A percentile compares a stretch with the other conserved stretches of the same genome.
phyloP scores from a whole-genome alignment of 2,797 vertebrate genomes.

The Mallotus villosus region DNA sequence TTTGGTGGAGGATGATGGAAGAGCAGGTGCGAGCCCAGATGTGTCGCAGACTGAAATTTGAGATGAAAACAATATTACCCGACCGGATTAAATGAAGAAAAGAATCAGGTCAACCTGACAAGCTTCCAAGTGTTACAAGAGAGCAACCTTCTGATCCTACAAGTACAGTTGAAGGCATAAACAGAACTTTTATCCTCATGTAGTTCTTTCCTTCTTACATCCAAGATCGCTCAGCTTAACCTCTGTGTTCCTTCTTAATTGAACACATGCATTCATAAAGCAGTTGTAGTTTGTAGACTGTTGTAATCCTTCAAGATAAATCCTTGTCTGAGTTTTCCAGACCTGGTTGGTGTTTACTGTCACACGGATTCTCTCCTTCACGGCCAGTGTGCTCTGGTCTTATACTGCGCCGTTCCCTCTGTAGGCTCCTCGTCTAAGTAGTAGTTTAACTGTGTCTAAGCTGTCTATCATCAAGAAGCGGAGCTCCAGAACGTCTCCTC shows the following conservation, averaged over 20 bases:
- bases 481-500: slow-evolving; percentile 53
- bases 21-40: slow-evolving; percentile 54
- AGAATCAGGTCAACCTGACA: slow-evolving; percentile 35
- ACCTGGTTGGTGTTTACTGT: neutral
- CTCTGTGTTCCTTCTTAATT: slow-evolving; percentile 26
- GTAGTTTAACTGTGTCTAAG: slow-evolving; percentile 36
- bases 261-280: slow-evolving; percentile 26
- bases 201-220: slow-evolving; percentile 34
- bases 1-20: slow-evolving; percentile 43
- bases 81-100: neutral
- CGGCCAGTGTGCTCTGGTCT: slow-evolving; percentile 1
- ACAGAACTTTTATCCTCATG: neutral
- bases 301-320: slow-evolving; percentile 33
- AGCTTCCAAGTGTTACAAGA: slow-evolving; percentile 2
- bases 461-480: slow-evolving; percentile 60
- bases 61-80: slow-evolving; percentile 34
- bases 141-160: slow-evolving; percentile 5
- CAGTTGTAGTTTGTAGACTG: slow-evolving; percentile 21
- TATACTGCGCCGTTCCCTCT: slow-evolving; percentile 18
- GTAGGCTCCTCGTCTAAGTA: slow-evolving; percentile 36
- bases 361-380: neutral
- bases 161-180: neutral
- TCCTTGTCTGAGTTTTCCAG: neutral
- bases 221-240: slow-evolving; percentile 5
- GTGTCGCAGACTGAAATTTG: slow-evolving; percentile 23